phyloP scores from a whole-genome alignment of 2,888 invertebrate genomes.

The Neoscelio sp. region DNA sequence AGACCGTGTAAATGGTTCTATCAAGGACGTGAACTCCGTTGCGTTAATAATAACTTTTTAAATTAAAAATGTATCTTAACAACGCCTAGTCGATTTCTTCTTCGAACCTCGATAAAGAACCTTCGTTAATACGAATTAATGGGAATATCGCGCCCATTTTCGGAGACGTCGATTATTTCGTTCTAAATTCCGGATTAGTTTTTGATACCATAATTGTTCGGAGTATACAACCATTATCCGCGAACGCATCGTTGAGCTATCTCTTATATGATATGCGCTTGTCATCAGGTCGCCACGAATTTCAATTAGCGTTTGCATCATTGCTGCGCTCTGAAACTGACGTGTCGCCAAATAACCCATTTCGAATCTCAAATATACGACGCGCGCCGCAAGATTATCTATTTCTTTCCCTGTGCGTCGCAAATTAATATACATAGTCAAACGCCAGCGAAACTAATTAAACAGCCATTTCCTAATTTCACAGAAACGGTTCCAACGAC shows the following conservation, averaged over 20 bases:
- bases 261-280: conserved; percentile 60
- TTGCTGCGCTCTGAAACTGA: conserved; percentile 63
- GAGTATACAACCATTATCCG: conserved; percentile 50
- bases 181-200: conserved; percentile 24
- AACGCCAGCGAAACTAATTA: conserved; percentile 24
- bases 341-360: conserved; percentile 63
- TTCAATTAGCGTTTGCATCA: conserved; percentile 66
- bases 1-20: too few species aligned
- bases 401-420: conserved; percentile 34
- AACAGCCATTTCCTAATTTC: too few species aligned
- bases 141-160: too few species aligned
- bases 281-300: conserved; percentile 68
- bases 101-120: too few species aligned
- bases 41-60: neutral
- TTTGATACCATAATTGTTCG: conserved; percentile 48
- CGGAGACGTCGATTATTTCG: neutral
- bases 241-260: conserved; percentile 57
- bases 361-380: conserved; percentile 50
- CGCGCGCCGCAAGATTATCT: conserved; percentile 42
- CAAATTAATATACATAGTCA: conserved; percentile 42
- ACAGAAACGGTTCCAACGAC: too few species aligned
- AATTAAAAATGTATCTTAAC: conserved; percentile 4
- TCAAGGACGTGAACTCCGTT: too few species aligned
- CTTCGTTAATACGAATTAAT: neutral
- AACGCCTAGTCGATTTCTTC: neutral